A percentile compares a stretch with the other conserved stretches of the same genome.
These are phyloP conservation scores for Apodemia mormo DNA, from an alignment of 2,888 invertebrate species.

Conservation along the genomic window DNA sequence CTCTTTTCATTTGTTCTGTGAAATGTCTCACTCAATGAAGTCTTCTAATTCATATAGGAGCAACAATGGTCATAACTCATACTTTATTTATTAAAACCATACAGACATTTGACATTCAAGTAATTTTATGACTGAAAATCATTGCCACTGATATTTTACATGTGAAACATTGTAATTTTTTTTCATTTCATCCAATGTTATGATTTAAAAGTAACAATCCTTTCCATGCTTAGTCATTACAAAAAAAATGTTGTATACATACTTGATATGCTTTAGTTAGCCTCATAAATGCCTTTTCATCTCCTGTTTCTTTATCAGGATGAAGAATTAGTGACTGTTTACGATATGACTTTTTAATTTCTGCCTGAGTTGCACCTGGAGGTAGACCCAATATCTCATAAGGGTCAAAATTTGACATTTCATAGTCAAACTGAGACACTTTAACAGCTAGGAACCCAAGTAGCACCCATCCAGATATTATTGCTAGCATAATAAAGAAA, in stretches of 20 bases:
- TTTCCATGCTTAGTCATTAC: background rate
- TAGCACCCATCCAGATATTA: conserved; percentile 91
- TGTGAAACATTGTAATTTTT: no score
- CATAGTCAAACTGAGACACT: conserved; percentile 98
- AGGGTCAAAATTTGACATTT: conserved; percentile 99
- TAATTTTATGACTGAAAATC: no score
- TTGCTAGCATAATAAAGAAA: conserved; percentile 88
- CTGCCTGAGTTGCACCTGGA: conserved; percentile 90
- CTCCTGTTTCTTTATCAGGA: conserved; percentile 98
- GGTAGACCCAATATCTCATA: conserved; percentile 97
- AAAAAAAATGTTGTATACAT: conserved; percentile 38
- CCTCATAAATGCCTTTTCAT: conserved; percentile 98
- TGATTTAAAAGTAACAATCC: no score
- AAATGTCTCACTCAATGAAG: no score
- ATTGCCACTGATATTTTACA: no score
- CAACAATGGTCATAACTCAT: no score
- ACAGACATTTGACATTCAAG: no score
- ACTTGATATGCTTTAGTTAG: conserved; percentile 96
- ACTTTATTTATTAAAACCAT: no score
- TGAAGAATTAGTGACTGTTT: conserved; percentile 96
- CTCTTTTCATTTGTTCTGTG: no score
- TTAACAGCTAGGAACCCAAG: conserved; percentile 92
- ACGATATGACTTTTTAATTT: conserved; percentile 97
- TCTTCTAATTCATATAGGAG: no score
- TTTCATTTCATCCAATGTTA: no score